These are phyloP conservation scores for Parus major DNA, from an alignment of 2,113 vertebrate genomes.

Conservation along the genomic window DNA sequence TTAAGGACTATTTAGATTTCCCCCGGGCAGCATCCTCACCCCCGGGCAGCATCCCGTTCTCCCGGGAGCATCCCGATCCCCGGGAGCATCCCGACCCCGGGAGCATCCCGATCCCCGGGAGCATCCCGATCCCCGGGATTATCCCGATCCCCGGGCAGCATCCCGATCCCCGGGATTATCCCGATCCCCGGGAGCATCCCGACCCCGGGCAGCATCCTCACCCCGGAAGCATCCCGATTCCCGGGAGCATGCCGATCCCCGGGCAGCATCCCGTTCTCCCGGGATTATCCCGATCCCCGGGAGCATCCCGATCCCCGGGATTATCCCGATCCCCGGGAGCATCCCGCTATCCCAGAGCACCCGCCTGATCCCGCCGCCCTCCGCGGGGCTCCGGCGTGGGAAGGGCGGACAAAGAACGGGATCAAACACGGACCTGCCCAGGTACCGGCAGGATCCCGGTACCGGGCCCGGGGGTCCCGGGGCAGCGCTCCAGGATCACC, in stretches of 20 bases:
- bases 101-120: background rate
- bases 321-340: no score
- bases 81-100: background rate
- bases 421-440: background rate
- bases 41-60: background rate
- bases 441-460: background rate
- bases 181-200: background rate
- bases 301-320: background rate
- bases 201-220: background rate
- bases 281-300: no score
- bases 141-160: background rate
- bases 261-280: no score
- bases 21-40: background rate
- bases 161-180: background rate
- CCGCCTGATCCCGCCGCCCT: background rate
- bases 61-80: fast-evolving
- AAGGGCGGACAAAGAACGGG: background rate
- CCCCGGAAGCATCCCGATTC: no score
- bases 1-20: background rate
- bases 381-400: background rate
- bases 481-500: background rate
- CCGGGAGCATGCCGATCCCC: no score
- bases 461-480: background rate
- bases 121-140: background rate
- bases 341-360: background rate